These are phyloP conservation scores for Sapajus apella DNA, from an alignment of 2,113 vertebrate species.

Conservation along the genomic window DNA sequence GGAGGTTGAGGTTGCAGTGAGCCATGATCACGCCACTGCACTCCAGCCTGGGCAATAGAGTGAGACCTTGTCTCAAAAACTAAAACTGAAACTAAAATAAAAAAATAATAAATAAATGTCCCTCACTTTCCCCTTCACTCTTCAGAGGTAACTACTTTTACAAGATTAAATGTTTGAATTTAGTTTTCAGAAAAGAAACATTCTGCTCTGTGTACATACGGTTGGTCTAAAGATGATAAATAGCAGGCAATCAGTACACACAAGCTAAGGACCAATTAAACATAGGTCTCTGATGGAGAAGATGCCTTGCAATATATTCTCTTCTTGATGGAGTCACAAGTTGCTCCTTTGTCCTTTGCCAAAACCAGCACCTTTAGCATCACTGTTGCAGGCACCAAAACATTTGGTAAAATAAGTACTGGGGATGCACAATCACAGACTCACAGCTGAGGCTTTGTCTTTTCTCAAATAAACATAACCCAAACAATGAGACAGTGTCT, in stretches of 20 bases:
- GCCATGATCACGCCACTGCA: too few species aligned
- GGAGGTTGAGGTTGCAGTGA: too few species aligned
- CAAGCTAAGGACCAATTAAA: not conserved
- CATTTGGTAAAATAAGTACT: conserved; percentile 53
- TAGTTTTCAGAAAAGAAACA: not conserved
- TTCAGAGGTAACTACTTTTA: not conserved
- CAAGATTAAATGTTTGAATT: not conserved
- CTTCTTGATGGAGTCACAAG: not conserved
- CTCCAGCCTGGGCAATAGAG: too few species aligned
- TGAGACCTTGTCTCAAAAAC: too few species aligned
- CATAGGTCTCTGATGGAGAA: not conserved
- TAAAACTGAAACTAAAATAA: too few species aligned
- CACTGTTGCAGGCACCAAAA: not conserved
- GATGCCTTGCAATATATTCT: not conserved
- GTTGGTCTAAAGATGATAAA: not conserved
- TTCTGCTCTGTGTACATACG: not conserved
- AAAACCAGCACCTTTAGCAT: not conserved
- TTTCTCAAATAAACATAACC: conserved; percentile 43
- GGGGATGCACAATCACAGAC: not conserved
- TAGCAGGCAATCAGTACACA: not conserved
- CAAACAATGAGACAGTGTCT: conserved; percentile 65
- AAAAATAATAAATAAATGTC: not conserved
- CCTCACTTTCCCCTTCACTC: not conserved
- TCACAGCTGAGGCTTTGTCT: conserved; percentile 67
- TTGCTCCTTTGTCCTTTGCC: conserved; percentile 38